Evolutionary conservation across 2,113 vertebrate genomes (phyloP).

Genomic region (Nannobrachium achirus): DNA sequence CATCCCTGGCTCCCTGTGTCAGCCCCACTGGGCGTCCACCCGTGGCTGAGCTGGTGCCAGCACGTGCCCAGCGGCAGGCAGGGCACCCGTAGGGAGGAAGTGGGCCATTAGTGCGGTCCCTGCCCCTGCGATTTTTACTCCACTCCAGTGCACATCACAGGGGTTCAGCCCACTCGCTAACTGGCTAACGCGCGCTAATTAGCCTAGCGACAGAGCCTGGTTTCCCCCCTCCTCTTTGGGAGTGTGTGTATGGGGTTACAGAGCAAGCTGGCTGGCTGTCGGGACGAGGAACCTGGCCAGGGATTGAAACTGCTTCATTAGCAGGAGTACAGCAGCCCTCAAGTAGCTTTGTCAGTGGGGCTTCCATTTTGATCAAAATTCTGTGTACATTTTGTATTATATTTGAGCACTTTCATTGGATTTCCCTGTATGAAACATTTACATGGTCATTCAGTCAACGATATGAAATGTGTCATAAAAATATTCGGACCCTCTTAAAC

Average conservation of each 20-base stretch:
- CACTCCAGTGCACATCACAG: slow-evolving; percentile 75
- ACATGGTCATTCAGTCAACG: too few relatives aligned
- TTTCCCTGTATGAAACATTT: too few relatives aligned
- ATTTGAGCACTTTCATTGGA: too few relatives aligned
- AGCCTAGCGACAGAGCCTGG: slow-evolving; percentile 65
- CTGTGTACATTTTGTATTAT: too few relatives aligned
- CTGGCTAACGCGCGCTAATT: slow-evolving; percentile 77
- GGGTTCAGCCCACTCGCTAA: slow-evolving; percentile 65
- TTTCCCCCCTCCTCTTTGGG: slow-evolving; percentile 52
- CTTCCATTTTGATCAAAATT: too few relatives aligned
- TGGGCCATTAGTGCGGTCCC: slow-evolving; percentile 75
- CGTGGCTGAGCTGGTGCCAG: slow-evolving; percentile 68
- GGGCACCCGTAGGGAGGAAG: slow-evolving; percentile 69
- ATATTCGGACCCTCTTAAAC: too few relatives aligned
- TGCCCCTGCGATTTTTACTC: slow-evolving; percentile 71
- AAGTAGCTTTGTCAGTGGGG: background rate
- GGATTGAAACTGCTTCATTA: slow-evolving; percentile 52
- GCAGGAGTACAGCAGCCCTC: slow-evolving; percentile 11
- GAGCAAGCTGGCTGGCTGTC: slow-evolving; percentile 37
- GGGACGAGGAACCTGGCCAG: slow-evolving; percentile 22
- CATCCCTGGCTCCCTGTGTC: slow-evolving; percentile 22
- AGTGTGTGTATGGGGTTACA: slow-evolving; percentile 53
- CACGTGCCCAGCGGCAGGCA: slow-evolving; percentile 61
- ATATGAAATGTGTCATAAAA: too few relatives aligned
- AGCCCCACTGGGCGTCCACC: slow-evolving; percentile 41